Conservation (phyloP, 1,140 invertebrate genomes). For the Eumeta japonica region DNA sequence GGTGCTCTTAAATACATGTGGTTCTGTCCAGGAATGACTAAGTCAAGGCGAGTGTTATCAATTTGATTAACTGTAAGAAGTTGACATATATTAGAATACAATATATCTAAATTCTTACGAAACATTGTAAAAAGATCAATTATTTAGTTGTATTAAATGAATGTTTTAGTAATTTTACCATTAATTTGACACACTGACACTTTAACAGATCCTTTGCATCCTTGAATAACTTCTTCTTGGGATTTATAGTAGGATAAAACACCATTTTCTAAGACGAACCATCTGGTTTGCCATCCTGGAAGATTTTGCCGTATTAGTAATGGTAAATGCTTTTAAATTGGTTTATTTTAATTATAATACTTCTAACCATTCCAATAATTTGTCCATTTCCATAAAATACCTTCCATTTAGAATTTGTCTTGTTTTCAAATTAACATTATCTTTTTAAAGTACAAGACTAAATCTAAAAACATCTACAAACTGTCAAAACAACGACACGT, state of each 20-base stretch:
- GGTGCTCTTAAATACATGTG: slow-evolving; percentile 77
- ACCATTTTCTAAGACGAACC: slow-evolving; percentile 81
- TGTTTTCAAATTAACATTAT: too few species aligned
- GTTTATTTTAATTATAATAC: slow-evolving; percentile 5
- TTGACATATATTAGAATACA: slow-evolving; percentile 5
- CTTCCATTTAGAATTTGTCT: slow-evolving; percentile 66
- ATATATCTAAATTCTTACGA: neutral
- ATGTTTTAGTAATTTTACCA: slow-evolving; percentile 49
- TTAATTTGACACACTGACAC: slow-evolving; percentile 80
- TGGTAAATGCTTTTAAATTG: slow-evolving; percentile 5
- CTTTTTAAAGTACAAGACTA: too few species aligned
- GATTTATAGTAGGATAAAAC: slow-evolving; percentile 81
- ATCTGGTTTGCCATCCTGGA: slow-evolving; percentile 81
- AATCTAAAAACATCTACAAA: too few species aligned
- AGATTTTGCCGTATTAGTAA: slow-evolving; percentile 11
- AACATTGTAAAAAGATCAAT: too few species aligned
- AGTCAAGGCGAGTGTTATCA: slow-evolving; percentile 70
- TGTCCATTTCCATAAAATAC: slow-evolving; percentile 78
- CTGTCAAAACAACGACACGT: too few species aligned
- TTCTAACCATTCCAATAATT: slow-evolving; percentile 76
- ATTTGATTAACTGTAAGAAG: slow-evolving; percentile 66
- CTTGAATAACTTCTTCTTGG: slow-evolving; percentile 78
- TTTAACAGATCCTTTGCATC: slow-evolving; percentile 81
- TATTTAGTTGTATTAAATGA: too few species aligned
- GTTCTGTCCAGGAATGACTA: slow-evolving; percentile 79